These are phyloP conservation scores for Rhizomys pruinosus DNA, from an alignment of 2,113 vertebrate genomes.

Conservation along the genomic window DNA sequence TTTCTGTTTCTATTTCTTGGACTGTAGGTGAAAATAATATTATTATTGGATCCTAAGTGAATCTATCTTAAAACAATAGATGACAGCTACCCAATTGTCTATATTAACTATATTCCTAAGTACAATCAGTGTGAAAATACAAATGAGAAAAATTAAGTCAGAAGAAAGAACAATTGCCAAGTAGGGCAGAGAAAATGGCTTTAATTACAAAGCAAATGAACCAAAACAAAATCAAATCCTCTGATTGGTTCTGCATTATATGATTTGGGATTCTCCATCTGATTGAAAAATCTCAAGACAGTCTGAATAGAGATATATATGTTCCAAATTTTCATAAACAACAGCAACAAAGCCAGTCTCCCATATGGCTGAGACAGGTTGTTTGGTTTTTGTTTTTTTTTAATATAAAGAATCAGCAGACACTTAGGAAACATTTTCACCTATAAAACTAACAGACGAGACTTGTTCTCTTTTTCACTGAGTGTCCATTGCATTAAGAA, in stretches of 20 bases:
- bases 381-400: too few species aligned
- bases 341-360: not conserved
- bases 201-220: not conserved
- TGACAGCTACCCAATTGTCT: not conserved
- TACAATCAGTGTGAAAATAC: not conserved
- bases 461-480: constrained; percentile 51
- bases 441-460: constrained; percentile 42
- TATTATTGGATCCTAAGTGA: not conserved
- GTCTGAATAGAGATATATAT: not conserved
- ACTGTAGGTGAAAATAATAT: not conserved
- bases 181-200: not conserved
- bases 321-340: constrained; percentile 15
- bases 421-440: constrained; percentile 49
- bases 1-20: not conserved
- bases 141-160: constrained; percentile 10
- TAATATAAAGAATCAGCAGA: constrained; percentile 54
- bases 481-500: constrained; percentile 61
- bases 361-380: not conserved
- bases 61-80: not conserved
- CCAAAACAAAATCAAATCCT: too few species aligned
- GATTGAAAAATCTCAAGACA: constrained; percentile 22
- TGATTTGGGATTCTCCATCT: not conserved
- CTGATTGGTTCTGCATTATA: not conserved
- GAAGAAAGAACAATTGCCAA: not conserved
- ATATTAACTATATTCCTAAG: constrained; percentile 1